These are phyloP conservation scores for Drosophila equinoxialis DNA, from an alignment of 1,140 invertebrate genomes.

Conservation along the genomic window DNA sequence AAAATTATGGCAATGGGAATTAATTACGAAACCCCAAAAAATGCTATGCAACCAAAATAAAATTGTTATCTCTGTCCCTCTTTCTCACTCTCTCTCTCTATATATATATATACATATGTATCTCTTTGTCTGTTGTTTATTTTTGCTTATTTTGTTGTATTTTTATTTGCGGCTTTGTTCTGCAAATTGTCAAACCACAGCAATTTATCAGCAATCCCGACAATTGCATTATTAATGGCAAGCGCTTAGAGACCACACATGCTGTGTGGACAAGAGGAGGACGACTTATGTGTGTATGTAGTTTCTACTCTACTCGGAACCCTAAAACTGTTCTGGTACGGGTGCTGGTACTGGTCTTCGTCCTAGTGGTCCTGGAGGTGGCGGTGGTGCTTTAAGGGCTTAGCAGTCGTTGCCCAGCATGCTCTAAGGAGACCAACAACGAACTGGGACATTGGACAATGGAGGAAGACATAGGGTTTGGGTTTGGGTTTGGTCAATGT, in stretches of 20 bases:
- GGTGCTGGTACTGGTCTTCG: not conserved
- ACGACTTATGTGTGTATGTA: not conserved
- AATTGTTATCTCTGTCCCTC: not conserved
- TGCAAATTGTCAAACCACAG: constrained; percentile 74
- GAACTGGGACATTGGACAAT: not conserved
- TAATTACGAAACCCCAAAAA: constrained; percentile 39
- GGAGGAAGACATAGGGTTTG: too few species aligned
- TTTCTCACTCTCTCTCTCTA: not conserved
- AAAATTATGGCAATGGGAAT: constrained; percentile 5
- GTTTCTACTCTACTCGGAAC: not conserved
- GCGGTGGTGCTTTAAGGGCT: constrained; percentile 38
- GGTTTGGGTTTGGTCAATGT: constrained; percentile 18
- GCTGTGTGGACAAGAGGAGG: constrained; percentile 39
- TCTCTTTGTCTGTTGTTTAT: constrained; percentile 8
- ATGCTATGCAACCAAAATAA: constrained; percentile 7
- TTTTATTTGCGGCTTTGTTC: constrained; percentile 47
- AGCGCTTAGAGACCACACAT: constrained; percentile 64
- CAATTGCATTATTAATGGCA: constrained; percentile 78
- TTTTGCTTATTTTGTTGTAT: constrained; percentile 32
- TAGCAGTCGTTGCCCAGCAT: constrained; percentile 29
- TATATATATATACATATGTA: constrained; percentile 13
- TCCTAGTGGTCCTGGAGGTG: constrained; percentile 12
- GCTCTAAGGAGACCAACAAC: not conserved
- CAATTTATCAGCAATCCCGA: constrained; percentile 72
- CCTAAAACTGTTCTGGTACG: not conserved